Evolutionary conservation across 2,888 invertebrate species (phyloP).

Genomic region (Diachrysia chrysitis): DNA sequence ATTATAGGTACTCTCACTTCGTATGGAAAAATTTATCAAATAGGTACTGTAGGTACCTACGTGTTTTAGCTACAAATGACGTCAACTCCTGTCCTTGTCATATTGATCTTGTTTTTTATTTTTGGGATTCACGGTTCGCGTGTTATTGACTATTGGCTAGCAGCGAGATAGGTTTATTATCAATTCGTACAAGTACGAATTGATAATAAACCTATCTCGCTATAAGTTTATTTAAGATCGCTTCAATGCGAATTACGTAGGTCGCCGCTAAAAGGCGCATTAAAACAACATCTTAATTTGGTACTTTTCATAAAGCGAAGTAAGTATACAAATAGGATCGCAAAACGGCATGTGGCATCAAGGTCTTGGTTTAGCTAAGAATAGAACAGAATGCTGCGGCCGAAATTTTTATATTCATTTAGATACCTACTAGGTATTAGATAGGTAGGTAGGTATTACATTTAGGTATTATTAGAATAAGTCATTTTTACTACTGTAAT

Average conservation of each 20-base stretch:
- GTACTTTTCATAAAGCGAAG: background rate
- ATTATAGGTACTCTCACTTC: no score
- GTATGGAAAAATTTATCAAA: background rate
- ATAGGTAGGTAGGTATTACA: no score
- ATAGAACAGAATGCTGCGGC: background rate
- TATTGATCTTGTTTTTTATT: background rate
- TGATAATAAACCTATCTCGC: background rate
- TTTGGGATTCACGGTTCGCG: background rate
- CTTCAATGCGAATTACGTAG: background rate
- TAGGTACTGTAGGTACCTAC: no score
- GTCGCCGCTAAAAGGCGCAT: background rate
- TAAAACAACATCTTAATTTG: background rate
- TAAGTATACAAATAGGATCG: background rate
- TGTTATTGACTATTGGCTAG: background rate
- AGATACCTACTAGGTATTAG: background rate
- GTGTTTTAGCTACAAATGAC: background rate
- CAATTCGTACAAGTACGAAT: background rate
- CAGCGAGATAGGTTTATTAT: background rate
- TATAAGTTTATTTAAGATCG: background rate
- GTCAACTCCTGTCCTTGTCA: background rate
- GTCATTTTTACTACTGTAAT: background rate
- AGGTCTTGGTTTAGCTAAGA: background rate
- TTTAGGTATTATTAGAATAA: no score
- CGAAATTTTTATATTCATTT: background rate
- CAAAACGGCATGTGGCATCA: background rate